Evolutionary conservation across 2,113 vertebrate genomes (phyloP), one percentile per base, ranked within the genome.

Genomic region (Channa maculata): DNA sequence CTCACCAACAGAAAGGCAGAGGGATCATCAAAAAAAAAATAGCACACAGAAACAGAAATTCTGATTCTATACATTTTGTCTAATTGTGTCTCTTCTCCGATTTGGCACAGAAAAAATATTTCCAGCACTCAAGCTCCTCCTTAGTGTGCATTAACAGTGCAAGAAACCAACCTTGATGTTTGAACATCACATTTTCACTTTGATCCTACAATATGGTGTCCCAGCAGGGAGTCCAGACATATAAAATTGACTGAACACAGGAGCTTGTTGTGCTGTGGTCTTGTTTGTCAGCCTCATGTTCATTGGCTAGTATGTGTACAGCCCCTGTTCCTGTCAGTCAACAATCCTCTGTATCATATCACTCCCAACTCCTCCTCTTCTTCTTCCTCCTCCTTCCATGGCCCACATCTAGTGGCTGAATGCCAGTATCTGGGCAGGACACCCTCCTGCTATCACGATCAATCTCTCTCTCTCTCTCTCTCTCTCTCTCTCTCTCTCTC

Each of bases 251-350:
- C 52, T 45, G 24, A 64, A 71, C 44, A n/a, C 54, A 33, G 50
- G 51, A 57, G 54, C 15, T 39, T 52, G 68, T 81, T 65, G 60
- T 54, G 72, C 58, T 65, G 57, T 10, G 46, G 41, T 70, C 58
- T 54, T 55, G 57, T 76, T 79, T 67, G 57, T 67, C 58, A 71
- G 75, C 50, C 24, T 44, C 61, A 5, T 50, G 70, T 72, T 82
- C 55, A 58, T 52, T 66, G 82, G 79, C 53, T 57, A 61, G 75
- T 79, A 68, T 63, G 46, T 57, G 65, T 62, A 43, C 79, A 72
- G 73, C 88, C 87, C 73, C 89, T 92, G 89, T 88, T 89, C 78
- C 89, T 65, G 89, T 92, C 89, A 91, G 58, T 92, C 91, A 91
- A 65, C 80, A 41, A 48, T 58, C 68, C 48, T 51, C 43, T 69